These are phyloP conservation scores for Vanacampus margaritifer DNA, from an alignment of 2,113 vertebrate species.

Conservation along the genomic window DNA sequence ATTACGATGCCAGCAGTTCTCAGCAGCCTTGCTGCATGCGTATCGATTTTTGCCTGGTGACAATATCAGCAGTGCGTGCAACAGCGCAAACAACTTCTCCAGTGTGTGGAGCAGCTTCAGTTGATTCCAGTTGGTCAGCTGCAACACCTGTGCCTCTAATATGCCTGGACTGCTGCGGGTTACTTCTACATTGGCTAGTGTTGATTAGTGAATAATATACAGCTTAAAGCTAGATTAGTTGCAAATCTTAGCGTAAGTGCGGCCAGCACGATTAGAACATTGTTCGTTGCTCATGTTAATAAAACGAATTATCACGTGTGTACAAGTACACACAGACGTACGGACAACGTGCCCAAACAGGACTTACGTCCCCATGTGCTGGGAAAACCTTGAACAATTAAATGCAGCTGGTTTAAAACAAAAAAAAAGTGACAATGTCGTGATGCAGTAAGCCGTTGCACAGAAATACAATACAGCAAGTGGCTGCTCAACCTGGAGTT, in stretches of 20 bases:
- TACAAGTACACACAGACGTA: neutral
- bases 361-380: neutral
- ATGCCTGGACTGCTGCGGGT: neutral
- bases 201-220: neutral
- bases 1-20: too few relatives aligned
- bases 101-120: too few relatives aligned
- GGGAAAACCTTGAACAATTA: slow-evolving; percentile 8
- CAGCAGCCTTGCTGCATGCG: too few relatives aligned
- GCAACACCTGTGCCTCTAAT: neutral
- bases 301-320: neutral
- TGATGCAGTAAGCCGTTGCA: neutral
- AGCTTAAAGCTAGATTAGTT: neutral
- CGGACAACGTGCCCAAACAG: neutral
- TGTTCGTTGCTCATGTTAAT: neutral
- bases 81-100: too few relatives aligned
- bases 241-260: neutral
- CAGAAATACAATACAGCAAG: slow-evolving; percentile 2
- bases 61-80: too few relatives aligned
- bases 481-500: slow-evolving; percentile 1
- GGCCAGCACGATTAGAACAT: neutral
- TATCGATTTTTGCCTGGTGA: too few relatives aligned
- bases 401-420: slow-evolving; percentile 11
- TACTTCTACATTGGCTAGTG: neutral
- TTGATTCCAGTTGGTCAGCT: too few relatives aligned
- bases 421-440: neutral